Evolutionary conservation across 2,888 invertebrate species (phyloP).

Genomic region (Philhelius pedissequus): DNA sequence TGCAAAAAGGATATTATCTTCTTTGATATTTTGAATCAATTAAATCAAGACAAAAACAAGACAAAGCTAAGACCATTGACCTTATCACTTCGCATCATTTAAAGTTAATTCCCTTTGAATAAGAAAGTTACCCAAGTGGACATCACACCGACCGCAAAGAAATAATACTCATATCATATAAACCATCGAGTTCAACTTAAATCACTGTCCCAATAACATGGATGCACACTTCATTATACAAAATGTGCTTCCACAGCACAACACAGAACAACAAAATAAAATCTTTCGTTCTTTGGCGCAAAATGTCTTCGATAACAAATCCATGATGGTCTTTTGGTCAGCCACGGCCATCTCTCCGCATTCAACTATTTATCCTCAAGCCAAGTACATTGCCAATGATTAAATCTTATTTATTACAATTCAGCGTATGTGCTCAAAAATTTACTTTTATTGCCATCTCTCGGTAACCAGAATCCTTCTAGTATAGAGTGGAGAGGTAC

Average conservation of each 20-base stretch:
- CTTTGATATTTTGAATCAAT: not conserved
- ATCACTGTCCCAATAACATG: conserved; percentile 56
- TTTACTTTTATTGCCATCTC: conserved; percentile 66
- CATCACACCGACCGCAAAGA: not conserved
- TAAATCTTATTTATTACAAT: conserved; percentile 68
- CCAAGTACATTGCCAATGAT: conserved; percentile 59
- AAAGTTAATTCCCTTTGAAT: not conserved
- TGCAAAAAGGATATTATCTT: not conserved
- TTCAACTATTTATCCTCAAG: not conserved
- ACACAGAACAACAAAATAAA: conserved; percentile 15
- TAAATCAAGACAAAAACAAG: not conserved
- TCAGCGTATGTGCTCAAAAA: conserved; percentile 58
- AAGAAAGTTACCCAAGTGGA: conserved; percentile 2
- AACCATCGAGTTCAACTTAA: conserved; percentile 52
- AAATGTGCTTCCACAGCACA: conserved; percentile 61
- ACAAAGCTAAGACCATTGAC: conserved; percentile 27
- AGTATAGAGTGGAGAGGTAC: conserved; percentile 31
- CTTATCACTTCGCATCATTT: conserved; percentile 5
- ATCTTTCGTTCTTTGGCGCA: not conserved
- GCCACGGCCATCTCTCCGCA: not conserved
- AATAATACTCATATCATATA: conserved; percentile 39
- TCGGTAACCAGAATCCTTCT: conserved; percentile 67
- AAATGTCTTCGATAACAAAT: conserved; percentile 37
- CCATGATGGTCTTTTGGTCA: conserved; percentile 13
- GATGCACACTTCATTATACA: conserved; percentile 63